phyloP scores from a whole-genome alignment of 1,140 invertebrate genomes.

The Anoplolepis gracilipes region DNA sequence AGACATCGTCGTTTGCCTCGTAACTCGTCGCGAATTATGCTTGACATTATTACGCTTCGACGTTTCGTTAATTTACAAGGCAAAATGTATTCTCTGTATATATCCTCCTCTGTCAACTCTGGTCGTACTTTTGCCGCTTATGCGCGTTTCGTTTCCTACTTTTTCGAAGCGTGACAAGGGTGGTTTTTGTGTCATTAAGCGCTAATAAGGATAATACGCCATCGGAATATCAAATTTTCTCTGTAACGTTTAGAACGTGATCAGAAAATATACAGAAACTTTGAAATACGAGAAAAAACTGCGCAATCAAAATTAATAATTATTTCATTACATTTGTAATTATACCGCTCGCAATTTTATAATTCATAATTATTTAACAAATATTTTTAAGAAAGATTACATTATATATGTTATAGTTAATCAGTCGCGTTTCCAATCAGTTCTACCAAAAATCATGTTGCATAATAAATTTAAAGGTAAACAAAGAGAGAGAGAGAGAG shows the following conservation, averaged over 20 bases:
- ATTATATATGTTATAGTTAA: background rate
- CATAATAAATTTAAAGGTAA: background rate
- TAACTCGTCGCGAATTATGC: slow-evolving; percentile 49
- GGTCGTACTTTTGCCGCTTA: slow-evolving; percentile 20
- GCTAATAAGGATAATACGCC: background rate
- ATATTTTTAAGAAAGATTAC: background rate
- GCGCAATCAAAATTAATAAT: background rate
- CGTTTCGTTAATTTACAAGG: slow-evolving; percentile 55
- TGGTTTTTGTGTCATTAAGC: slow-evolving; percentile 13
- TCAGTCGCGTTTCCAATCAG: too few relatives aligned
- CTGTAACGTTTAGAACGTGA: background rate
- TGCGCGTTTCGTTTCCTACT: background rate
- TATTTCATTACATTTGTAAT: background rate
- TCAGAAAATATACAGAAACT: background rate
- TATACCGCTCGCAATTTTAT: background rate
- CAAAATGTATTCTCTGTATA: background rate
- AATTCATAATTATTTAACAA: background rate
- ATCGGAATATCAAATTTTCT: background rate
- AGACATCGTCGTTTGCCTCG: background rate
- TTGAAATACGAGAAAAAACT: background rate
- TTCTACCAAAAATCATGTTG: background rate
- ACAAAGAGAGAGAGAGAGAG: too few relatives aligned
- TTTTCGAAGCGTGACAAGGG: slow-evolving; percentile 11
- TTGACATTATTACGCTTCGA: slow-evolving; percentile 34
- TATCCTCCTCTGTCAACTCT: background rate